These are phyloP conservation scores for Anguilla rostrata DNA, from an alignment of 2,113 vertebrate genomes.

Conservation along the genomic window DNA sequence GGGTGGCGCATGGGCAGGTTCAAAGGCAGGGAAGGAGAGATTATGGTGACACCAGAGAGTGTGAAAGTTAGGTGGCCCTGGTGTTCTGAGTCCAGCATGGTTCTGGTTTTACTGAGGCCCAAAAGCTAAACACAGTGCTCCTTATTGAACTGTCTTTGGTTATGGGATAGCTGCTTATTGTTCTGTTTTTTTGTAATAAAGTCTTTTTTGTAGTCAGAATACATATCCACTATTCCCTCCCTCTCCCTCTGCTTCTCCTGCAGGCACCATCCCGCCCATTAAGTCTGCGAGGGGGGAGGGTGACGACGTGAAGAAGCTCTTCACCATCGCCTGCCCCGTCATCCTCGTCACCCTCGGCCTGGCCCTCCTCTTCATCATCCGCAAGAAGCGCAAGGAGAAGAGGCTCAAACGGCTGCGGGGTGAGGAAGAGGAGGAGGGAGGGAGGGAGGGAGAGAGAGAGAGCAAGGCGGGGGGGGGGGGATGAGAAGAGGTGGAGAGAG, in stretches of 20 bases:
- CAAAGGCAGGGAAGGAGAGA: no score
- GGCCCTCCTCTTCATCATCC: conserved; percentile 89
- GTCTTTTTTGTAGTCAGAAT: not conserved
- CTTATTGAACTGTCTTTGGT: not conserved
- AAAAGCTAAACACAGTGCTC: not conserved
- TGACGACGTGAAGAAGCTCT: conserved; percentile 93
- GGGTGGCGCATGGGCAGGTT: no score
- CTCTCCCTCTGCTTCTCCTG: not conserved
- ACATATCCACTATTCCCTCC: not conserved
- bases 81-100: not conserved
- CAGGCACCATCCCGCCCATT: conserved; percentile 95
- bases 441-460: not conserved
- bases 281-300: conserved; percentile 92
- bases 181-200: no score
- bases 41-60: no score
- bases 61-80: no score
- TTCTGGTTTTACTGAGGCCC: conserved; percentile 2
- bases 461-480: not conserved
- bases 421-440: conserved; percentile 52
- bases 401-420: conserved; percentile 92
- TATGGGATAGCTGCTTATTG: not conserved
- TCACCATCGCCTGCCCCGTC: conserved; percentile 92
- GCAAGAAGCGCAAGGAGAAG: conserved; percentile 97
- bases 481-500: not conserved
- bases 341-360: conserved; percentile 90